Evolutionary conservation across 2,113 vertebrate species (phyloP), one percentile per base, ranked within the genome.

Genomic region (Gobio gobio): DNA sequence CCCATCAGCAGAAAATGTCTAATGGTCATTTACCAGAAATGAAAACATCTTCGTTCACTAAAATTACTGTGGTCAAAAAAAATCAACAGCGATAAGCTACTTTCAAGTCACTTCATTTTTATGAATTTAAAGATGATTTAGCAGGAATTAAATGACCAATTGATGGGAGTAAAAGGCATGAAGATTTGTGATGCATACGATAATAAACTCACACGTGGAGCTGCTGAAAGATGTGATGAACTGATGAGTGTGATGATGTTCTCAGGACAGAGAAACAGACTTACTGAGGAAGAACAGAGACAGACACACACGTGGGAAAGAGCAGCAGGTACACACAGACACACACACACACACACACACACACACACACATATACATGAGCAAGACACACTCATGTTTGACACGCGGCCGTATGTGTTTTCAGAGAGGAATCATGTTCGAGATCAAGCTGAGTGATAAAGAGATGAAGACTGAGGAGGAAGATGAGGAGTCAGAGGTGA

Each of bases 341-440:
- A 82, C 82, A 66, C 29, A 47, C 86, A 56, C n/a, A n/a, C n/a
- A n/a, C n/a, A n/a, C n/a, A n/a, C n/a, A n/a, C n/a, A n/a, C n/a
- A n/a, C n/a, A n/a, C n/a, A n/a, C n/a, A n/a, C n/a, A n/a, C n/a
- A n/a, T n/a, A n/a, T n/a, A n/a, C n/a, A 56, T 0, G 54, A 1
- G 1, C 18, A 1, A 20, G 54, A 56, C 40, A 82, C 33, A 74
- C 24, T 59, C 59, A 63, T 7, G 2, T 56, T 18, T 0, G 5
- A 47, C 24, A 92, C 16, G 22, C 6, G 40, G 18, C n/a, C 84
- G 29, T 29, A 83, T 80, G 14, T 89, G 22, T 83, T 51, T 88
- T 59, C 91, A 98, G 97, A 96, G 92, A 86, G 97, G 95, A 84
- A 86, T 98, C 87, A 97, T 93, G 91, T 98, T 99, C 94, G 96